phyloP scores from a whole-genome alignment of 1,140 invertebrate genomes.

The Centruroides sculpturatus region DNA sequence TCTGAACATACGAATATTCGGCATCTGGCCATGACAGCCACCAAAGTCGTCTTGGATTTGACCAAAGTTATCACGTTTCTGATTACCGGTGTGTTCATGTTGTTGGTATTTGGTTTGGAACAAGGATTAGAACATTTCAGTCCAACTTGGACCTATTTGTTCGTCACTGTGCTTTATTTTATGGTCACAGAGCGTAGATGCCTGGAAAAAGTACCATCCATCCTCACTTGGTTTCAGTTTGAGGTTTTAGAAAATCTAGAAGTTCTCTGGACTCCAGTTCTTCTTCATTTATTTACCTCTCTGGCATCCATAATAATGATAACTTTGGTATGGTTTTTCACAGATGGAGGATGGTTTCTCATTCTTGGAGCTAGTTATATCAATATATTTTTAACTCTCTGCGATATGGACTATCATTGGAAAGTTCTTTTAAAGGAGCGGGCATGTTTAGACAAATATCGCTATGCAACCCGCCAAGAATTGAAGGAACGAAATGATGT shows the following conservation, averaged over 20 bases:
- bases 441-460: constrained; percentile 43
- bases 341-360: constrained; percentile 23
- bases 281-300: constrained; percentile 40
- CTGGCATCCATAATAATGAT: constrained; percentile 26
- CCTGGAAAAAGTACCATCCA: constrained; percentile 40
- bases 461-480: constrained; percentile 46
- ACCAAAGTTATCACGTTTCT: constrained; percentile 64
- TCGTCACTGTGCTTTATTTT: constrained; percentile 51
- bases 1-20: constrained; percentile 53
- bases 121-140: constrained; percentile 56
- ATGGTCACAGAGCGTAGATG: constrained; percentile 50
- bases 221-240: constrained; percentile 40
- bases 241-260: constrained; percentile 50
- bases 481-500: constrained; percentile 46
- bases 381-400: constrained; percentile 46
- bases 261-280: constrained; percentile 45
- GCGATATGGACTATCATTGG: constrained; percentile 41
- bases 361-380: constrained; percentile 43
- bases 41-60: constrained; percentile 65
- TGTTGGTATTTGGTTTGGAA: constrained; percentile 56
- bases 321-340: constrained; percentile 10
- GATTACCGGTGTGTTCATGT: constrained; percentile 56
- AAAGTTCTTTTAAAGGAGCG: constrained; percentile 40
- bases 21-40: constrained; percentile 61
- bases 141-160: constrained; percentile 45